Evolutionary conservation across 2,113 vertebrate species (phyloP).

Genomic region (Alces alces): DNA sequence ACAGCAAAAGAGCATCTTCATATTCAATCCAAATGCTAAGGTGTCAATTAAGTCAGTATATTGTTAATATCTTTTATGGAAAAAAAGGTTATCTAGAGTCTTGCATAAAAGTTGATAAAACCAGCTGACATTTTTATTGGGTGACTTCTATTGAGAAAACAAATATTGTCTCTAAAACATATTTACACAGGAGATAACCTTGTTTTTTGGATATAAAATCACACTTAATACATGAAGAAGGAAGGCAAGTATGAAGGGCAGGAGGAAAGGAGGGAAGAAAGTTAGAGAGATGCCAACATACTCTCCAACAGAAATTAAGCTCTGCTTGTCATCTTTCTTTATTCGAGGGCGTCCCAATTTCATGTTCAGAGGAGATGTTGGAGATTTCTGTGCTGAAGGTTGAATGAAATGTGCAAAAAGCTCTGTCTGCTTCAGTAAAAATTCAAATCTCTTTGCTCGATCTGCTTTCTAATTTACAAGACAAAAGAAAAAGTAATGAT

Average conservation of each 20-base stretch:
- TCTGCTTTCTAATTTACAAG: constrained; percentile 86
- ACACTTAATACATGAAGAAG: background rate
- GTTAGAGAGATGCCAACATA: constrained; percentile 74
- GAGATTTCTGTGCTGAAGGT: constrained; percentile 90
- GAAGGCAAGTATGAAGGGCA: background rate
- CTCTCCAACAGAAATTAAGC: constrained; percentile 89
- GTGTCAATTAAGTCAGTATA: background rate
- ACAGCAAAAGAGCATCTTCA: background rate
- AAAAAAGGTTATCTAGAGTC: background rate
- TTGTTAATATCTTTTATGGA: background rate
- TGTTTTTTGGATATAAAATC: background rate
- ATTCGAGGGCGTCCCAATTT: constrained; percentile 85
- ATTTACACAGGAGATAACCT: background rate
- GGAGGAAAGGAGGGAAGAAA: background rate
- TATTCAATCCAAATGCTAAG: background rate
- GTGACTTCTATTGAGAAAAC: background rate
- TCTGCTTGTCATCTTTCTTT: constrained; percentile 91
- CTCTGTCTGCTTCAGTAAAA: constrained; percentile 92
- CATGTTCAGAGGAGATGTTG: constrained; percentile 88
- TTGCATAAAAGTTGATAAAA: constrained; percentile 10
- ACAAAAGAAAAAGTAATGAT: constrained; percentile 15
- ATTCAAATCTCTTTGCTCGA: constrained; percentile 91
- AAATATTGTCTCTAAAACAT: background rate
- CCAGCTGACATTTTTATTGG: background rate
- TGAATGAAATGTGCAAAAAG: constrained; percentile 94